phyloP scores from a whole-genome alignment of 2,113 vertebrate genomes.

The Triplophysa siluroides region DNA sequence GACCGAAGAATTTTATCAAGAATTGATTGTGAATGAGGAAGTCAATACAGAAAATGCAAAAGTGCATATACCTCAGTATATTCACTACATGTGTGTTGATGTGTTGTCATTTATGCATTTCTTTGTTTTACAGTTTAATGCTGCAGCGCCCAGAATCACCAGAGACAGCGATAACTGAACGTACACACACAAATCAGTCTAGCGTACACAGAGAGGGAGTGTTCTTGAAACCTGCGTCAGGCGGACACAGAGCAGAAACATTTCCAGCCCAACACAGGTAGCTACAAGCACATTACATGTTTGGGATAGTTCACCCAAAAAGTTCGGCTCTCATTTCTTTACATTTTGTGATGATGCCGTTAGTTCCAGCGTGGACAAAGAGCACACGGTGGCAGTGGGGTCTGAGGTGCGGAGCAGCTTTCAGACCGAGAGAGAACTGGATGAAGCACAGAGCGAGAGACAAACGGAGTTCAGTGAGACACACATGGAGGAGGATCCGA shows the following conservation, averaged over 20 bases:
- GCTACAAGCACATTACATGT: neutral
- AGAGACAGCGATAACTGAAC: conserved; percentile 60
- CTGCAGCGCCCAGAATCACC: conserved; percentile 54
- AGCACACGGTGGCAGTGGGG: neutral
- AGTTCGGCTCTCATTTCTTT: no score
- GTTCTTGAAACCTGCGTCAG: conserved; percentile 36
- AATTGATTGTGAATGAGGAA: no score
- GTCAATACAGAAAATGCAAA: no score
- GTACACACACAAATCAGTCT: conserved; percentile 52
- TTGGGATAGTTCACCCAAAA: no score
- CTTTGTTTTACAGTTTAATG: conserved; percentile 53
- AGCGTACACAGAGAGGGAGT: conserved; percentile 48
- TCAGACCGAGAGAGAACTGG: neutral
- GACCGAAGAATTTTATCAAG: no score
- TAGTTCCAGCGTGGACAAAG: neutral
- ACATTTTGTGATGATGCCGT: neutral
- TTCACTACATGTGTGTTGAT: no score
- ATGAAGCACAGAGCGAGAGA: neutral
- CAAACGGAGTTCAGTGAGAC: neutral
- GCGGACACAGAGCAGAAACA: neutral
- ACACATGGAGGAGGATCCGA: neutral
- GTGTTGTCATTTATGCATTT: neutral
- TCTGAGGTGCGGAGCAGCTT: neutral
- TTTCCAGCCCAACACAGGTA: conserved; percentile 4
- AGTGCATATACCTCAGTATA: no score